These are phyloP conservation scores for Podocnemis expansa DNA, from an alignment of 2,113 vertebrate species.

Conservation along the genomic window DNA sequence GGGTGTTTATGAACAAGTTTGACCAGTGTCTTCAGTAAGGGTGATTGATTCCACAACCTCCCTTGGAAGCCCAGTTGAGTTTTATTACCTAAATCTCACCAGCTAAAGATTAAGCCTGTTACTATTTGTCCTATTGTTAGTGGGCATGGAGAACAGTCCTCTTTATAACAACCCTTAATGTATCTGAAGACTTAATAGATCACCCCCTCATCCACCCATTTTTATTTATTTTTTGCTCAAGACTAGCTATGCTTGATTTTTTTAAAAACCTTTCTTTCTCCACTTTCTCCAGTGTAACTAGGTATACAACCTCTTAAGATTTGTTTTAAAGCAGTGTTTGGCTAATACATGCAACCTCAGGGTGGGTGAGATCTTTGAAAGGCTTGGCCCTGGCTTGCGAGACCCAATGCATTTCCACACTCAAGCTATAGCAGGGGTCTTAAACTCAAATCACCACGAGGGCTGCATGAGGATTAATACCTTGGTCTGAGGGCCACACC, in stretches of 20 bases:
- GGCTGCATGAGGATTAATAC: too few species aligned
- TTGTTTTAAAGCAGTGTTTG: neutral
- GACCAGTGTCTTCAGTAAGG: neutral
- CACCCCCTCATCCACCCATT: too few species aligned
- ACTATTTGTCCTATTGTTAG: neutral
- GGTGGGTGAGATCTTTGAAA: neutral
- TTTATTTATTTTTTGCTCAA: neutral
- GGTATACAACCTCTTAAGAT: too few species aligned
- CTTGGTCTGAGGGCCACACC: too few species aligned
- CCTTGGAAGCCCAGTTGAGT: neutral
- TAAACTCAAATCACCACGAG: too few species aligned
- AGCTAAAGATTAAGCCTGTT: too few species aligned
- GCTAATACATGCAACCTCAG: neutral
- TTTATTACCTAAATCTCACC: neutral
- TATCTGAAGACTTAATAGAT: neutral
- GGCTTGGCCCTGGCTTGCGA: too few species aligned
- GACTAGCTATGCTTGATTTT: neutral
- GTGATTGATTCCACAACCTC: neutral
- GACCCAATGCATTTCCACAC: too few species aligned
- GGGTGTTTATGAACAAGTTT: neutral
- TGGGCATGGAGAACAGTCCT: neutral
- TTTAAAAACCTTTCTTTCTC: too few species aligned
- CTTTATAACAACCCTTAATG: neutral
- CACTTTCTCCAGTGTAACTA: too few species aligned
- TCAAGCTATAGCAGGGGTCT: too few species aligned